Evolutionary conservation across 2,797 vertebrate genomes (phyloP).

Genomic region (Dicrostonyx torquatus): DNA sequence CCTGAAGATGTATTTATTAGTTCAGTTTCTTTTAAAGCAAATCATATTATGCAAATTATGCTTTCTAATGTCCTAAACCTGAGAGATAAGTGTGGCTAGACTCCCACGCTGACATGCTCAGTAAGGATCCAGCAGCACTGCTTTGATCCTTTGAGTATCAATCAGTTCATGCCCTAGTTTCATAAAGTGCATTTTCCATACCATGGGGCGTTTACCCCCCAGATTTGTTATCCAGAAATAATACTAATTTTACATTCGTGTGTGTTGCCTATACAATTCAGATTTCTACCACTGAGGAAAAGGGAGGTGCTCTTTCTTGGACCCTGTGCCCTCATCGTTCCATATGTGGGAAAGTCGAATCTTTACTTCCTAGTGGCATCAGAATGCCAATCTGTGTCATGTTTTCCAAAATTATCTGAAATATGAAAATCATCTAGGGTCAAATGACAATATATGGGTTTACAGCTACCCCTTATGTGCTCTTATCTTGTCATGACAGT

Average conservation of each 20-base stretch:
- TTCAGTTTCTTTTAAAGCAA: not conserved
- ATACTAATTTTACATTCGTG: not conserved
- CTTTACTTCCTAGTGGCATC: not conserved
- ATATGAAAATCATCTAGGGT: constrained; percentile 13
- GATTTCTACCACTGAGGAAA: constrained; percentile 24
- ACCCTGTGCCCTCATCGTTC: not conserved
- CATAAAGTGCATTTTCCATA: not conserved
- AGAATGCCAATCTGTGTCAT: not conserved
- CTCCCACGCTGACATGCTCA: not conserved
- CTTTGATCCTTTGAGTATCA: not conserved
- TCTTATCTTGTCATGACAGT: constrained; percentile 7
- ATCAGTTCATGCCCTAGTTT: not conserved
- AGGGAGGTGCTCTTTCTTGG: not conserved
- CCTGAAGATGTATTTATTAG: not conserved
- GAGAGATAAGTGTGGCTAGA: not conserved
- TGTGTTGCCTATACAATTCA: not conserved
- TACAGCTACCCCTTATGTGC: not conserved
- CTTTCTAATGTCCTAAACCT: not conserved
- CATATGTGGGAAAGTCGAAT: not conserved
- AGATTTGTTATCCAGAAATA: not conserved
- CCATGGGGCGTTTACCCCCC: not conserved
- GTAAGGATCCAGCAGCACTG: not conserved
- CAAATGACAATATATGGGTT: constrained; percentile 32
- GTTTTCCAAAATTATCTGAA: constrained; percentile 56
- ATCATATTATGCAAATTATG: not conserved